Conservation (phyloP, 2,888 invertebrate genomes). For the Abscondita cerata region DNA sequence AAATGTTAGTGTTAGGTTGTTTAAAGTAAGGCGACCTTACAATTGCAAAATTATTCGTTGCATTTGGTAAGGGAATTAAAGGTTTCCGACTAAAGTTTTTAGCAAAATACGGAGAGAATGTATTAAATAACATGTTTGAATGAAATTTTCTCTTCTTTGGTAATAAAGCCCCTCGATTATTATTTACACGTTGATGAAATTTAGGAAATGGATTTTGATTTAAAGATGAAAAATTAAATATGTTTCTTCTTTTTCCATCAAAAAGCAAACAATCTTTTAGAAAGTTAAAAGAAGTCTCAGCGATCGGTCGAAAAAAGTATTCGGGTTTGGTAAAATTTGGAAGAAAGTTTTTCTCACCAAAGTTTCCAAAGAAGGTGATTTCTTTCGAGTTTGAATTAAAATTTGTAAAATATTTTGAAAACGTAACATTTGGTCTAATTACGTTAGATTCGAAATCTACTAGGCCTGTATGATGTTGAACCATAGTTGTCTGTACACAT, state of each 20-base stretch:
- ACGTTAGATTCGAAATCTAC: not conserved
- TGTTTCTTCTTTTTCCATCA: too few species aligned
- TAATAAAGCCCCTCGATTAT: too few species aligned
- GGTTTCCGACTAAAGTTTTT: not conserved
- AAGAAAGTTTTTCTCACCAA: not conserved
- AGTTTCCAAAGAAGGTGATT: too few species aligned
- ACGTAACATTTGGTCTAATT: constrained; percentile 8
- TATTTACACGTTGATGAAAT: too few species aligned
- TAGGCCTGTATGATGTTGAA: constrained; percentile 12
- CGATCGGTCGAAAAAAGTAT: not conserved
- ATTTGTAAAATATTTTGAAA: constrained; percentile 21
- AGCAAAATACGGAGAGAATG: not conserved
- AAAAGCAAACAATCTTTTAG: too few species aligned
- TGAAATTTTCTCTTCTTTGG: not conserved
- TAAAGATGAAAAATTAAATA: too few species aligned
- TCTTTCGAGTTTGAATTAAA: too few species aligned
- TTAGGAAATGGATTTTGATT: too few species aligned
- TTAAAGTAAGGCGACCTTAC: not conserved
- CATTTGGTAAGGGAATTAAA: not conserved
- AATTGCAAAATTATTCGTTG: not conserved
- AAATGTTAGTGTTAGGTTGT: too few species aligned
- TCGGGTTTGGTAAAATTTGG: not conserved
- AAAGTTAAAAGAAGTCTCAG: too few species aligned
- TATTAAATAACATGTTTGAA: not conserved
- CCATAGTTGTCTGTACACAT: constrained; percentile 24